Percentiles rank a stretch among this genome's conserved stretches.
Conservation (phyloP, 2,888 invertebrate genomes). For the Megalurothrips usitatus region DNA sequence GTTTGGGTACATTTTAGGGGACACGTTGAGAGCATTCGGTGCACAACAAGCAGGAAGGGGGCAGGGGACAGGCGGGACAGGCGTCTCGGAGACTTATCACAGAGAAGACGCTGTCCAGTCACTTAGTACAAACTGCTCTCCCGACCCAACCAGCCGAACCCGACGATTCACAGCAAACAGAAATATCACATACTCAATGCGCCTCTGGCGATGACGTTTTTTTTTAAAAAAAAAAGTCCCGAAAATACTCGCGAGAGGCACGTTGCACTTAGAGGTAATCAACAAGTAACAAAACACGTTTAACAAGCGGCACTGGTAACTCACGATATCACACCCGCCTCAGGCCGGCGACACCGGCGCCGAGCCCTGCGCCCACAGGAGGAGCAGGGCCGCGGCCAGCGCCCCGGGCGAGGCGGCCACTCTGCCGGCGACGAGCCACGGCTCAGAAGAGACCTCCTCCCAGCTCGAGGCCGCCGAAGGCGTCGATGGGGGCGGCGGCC, state of each 20-base stretch:
- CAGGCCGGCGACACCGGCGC: background rate
- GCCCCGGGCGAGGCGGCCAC: background rate
- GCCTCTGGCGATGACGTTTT: no score
- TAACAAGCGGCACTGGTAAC: background rate
- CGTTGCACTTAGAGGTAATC: background rate
- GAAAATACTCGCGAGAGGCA: no score
- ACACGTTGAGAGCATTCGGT: no score
- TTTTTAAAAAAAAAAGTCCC: no score
- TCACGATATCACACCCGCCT: background rate
- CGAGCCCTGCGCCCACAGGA: background rate
- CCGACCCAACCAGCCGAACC: no score
- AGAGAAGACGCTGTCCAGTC: background rate
- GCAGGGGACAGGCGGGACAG: background rate
- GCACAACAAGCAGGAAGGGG: background rate
- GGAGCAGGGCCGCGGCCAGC: background rate
- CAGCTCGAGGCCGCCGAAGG: background rate
- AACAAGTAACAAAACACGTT: background rate
- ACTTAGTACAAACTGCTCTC: no score
- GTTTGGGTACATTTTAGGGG: no score
- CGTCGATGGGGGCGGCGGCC: background rate
- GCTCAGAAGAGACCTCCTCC: constrained; percentile 5
- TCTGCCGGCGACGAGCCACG: background rate
- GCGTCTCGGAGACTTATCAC: background rate
- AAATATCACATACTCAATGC: no score
- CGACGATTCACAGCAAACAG: no score